Conservation (phyloP, 1,140 invertebrate genomes). For the Xylocopa sonorina region DNA sequence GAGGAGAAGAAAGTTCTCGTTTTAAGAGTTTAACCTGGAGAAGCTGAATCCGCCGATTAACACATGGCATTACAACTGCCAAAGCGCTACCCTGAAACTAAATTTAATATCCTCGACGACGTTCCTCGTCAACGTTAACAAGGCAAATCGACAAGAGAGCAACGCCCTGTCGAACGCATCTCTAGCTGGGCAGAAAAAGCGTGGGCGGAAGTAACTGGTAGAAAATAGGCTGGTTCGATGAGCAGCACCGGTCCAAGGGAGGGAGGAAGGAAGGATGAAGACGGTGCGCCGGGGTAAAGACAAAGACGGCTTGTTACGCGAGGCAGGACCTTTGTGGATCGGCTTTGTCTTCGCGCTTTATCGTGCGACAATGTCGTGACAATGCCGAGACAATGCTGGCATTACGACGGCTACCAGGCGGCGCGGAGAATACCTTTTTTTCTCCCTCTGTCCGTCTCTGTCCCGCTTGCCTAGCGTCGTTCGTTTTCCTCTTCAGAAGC, state of each 20-base stretch:
- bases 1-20: no score
- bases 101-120: not conserved
- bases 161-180: conserved; percentile 21
- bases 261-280: conserved; percentile 33
- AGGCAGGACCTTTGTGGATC: conserved; percentile 71
- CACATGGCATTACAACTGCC: no score
- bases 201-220: conserved; percentile 26
- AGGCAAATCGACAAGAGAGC: conserved; percentile 12
- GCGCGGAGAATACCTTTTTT: conserved; percentile 62
- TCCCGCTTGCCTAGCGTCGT: conserved; percentile 2
- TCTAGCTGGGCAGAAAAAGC: not conserved
- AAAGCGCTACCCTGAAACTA: no score
- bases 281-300: conserved; percentile 50
- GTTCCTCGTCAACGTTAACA: not conserved
- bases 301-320: conserved; percentile 70
- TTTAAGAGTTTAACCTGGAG: no score
- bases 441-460: conserved; percentile 21
- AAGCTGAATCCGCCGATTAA: no score
- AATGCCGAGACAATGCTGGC: conserved; percentile 73
- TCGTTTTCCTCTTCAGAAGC: conserved; percentile 42
- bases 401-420: conserved; percentile 72
- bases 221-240: conserved; percentile 41
- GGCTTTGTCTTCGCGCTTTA: conserved; percentile 75
- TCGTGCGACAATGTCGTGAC: conserved; percentile 75
- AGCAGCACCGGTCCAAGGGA: conserved; percentile 3